Evolutionary conservation across 1,140 invertebrate species (phyloP).

Genomic region (Bombyx mori): DNA sequence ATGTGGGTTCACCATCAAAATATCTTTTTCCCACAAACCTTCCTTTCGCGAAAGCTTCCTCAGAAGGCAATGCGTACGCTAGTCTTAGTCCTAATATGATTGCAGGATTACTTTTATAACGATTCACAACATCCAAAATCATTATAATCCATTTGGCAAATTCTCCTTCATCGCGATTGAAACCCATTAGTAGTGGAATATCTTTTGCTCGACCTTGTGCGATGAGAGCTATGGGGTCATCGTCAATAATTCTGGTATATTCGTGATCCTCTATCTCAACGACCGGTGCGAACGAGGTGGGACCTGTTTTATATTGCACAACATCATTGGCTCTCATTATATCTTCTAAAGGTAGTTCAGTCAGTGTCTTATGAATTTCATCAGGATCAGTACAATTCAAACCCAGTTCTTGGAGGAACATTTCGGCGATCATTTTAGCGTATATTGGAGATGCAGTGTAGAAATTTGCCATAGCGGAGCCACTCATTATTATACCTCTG

Average conservation of each 20-base stretch:
- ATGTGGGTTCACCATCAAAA: conserved; percentile 4
- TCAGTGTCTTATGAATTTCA: conserved; percentile 28
- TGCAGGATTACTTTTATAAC: conserved; percentile 21
- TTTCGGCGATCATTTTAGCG: conserved; percentile 23
- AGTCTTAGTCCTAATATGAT: conserved; percentile 1
- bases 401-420: conserved; percentile 27
- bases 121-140: conserved; percentile 28
- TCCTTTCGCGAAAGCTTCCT: background rate
- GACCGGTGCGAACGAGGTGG: conserved; percentile 36
- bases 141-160: conserved; percentile 31
- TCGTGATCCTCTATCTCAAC: conserved; percentile 30
- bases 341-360: conserved; percentile 27
- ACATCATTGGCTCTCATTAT: conserved; percentile 35
- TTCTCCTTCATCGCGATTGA: conserved; percentile 35
- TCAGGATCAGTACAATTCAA: conserved; percentile 35
- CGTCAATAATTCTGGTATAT: conserved; percentile 32
- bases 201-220: conserved; percentile 29
- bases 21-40: conserved; percentile 5
- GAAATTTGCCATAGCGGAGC: conserved; percentile 31
- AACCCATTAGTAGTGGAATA: conserved; percentile 41
- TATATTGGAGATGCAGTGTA: conserved; percentile 32
- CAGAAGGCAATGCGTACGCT: background rate
- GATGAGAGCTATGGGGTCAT: conserved; percentile 36
- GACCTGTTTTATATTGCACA: conserved; percentile 31
- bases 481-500: conserved; percentile 27